Base-by-base conservation (phyloP, 2,888 invertebrate genomes). In the Gastrophysa polygoni region DNA sequence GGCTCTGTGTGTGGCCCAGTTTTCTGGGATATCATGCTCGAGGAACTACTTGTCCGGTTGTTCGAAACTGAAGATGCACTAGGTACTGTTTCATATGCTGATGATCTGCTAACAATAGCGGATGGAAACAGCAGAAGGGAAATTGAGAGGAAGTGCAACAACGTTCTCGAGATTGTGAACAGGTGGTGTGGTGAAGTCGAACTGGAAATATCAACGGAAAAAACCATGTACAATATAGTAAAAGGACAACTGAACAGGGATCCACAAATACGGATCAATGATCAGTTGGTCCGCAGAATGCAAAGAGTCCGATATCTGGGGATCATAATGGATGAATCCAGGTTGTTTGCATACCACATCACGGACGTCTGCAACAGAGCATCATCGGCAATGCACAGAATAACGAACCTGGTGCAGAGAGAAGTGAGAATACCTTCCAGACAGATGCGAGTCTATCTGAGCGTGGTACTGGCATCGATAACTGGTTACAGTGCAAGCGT, bases 201-300 rank as follows among this genome's bases (percentile, higher is more conserved):
- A 24, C 17, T 55, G 16, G 8, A 24, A 5, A 55, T 55, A 20
- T 43, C 55, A 28, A 44, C n/a, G 1, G 28, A 28, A 38, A 55
- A 17, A 55, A 38, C n/a, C n/a, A n/a, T n/a, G n/a, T n/a, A 57
- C 29, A 48, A 11, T 17, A 2, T 57, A 14, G n/a, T 34, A 1
- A 57, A 57, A 18, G 18, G 57, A 1, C 18, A 57, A n/a, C 47
- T 48, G n/a, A 55, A 17, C 43, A 38, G 18, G 44, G 29, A 32
- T 32, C 29, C 29, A 2, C 29, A 32, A 32, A 8, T 32, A 7
- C 6, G 29, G 29, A 32, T 32, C 29, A 10, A 32, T 32, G 29
- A 10, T 5, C 6, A 10, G 29, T 32, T 32, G 29, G 29, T 32
- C 10, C 6, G 10, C 5, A 32, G 6, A 32, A 8, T 10, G 10